A percentile compares a stretch with the other conserved stretches of the same genome.
Evolutionary conservation across 2,888 invertebrate genomes (phyloP).

Genomic region (Eulithis testata): DNA sequence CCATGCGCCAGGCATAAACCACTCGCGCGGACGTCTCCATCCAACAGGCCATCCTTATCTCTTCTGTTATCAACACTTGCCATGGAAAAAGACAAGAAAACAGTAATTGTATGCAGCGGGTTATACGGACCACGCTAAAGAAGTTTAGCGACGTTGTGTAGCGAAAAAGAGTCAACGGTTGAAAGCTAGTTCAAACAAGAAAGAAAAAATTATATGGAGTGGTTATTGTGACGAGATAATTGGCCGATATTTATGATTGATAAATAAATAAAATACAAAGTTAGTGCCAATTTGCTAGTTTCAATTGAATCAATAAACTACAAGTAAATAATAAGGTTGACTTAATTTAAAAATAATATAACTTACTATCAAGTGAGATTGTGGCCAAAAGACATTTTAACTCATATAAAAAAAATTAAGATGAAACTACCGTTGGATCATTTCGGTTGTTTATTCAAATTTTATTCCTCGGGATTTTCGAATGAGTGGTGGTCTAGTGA

Average conservation of each 20-base stretch:
- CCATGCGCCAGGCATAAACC: slow-evolving; percentile 50
- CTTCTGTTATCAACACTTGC: slow-evolving; percentile 47
- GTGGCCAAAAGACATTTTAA: too few relatives aligned
- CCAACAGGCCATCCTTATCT: slow-evolving; percentile 52
- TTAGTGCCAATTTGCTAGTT: too few relatives aligned
- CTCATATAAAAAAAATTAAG: too few relatives aligned
- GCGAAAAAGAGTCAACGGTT: slow-evolving; percentile 14
- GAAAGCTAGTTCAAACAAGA: neutral
- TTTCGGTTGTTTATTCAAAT: slow-evolving; percentile 72
- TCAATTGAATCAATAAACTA: too few relatives aligned
- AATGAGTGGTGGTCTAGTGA: slow-evolving; percentile 82
- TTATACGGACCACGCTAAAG: slow-evolving; percentile 32
- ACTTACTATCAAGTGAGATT: too few relatives aligned
- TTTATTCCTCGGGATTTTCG: slow-evolving; percentile 79
- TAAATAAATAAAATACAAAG: too few relatives aligned
- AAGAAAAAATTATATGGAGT: neutral
- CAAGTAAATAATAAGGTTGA: too few relatives aligned
- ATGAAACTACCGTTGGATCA: slow-evolving; percentile 58
- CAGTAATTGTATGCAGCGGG: slow-evolving; percentile 53
- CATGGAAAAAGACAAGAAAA: slow-evolving; percentile 50
- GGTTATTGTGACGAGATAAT: neutral
- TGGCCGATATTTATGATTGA: too few relatives aligned
- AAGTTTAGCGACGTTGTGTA: slow-evolving; percentile 34
- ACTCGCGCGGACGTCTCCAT: slow-evolving; percentile 59
- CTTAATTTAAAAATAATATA: too few relatives aligned